Evolutionary conservation across 2,888 invertebrate species (phyloP), one percentile per base, ranked within the genome.

Genomic region (Tetrapedia diversipes): DNA sequence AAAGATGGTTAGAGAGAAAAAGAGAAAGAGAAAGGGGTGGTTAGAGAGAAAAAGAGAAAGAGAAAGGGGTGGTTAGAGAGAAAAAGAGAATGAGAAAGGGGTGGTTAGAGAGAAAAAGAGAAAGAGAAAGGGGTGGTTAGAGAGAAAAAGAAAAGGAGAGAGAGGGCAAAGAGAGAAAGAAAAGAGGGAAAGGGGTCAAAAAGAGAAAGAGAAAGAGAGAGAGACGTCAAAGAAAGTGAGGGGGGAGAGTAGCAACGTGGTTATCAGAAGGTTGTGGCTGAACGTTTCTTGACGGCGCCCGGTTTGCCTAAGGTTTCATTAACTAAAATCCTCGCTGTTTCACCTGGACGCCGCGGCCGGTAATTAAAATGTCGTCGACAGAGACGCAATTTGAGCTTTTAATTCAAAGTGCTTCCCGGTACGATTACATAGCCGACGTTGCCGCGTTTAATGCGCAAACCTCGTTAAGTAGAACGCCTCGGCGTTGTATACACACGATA

Each of bases 301-400:
- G 24, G 64, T 71, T 72, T 60, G 45, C 72, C 53, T 53, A 72
- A 66, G 72, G 60, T 79, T 79, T 67, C 77, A 72, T 77, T 77
- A 72, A 79, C 72, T 72, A 67, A 77, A 71, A 77, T 66, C 61
- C 51, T 47, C 34, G 59, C 68, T 49, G 63, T 72, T 77, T 72
- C 77, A 53, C 56, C 54, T 61, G 56, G 29, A 54, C 60, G 29
- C 57, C 43, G 67, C 24, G 29, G 45, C 24, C 72, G 68, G 64
- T 77, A 79, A 77, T 83, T 72, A 67, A 77, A 72, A 70, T 27
- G 63, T 67, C 73, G 54, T 49, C 69, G 61, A 64, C 64, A 69
- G 75, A 45, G 39, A 45, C 41, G 66, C 57, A 56, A 63, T 73
- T 77, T 53, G 60, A 60, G 68, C 57, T 71, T 60, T 79, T 68